These are phyloP conservation scores for Watsonalla binaria DNA, from an alignment of 2,888 invertebrate species.

Conservation along the genomic window DNA sequence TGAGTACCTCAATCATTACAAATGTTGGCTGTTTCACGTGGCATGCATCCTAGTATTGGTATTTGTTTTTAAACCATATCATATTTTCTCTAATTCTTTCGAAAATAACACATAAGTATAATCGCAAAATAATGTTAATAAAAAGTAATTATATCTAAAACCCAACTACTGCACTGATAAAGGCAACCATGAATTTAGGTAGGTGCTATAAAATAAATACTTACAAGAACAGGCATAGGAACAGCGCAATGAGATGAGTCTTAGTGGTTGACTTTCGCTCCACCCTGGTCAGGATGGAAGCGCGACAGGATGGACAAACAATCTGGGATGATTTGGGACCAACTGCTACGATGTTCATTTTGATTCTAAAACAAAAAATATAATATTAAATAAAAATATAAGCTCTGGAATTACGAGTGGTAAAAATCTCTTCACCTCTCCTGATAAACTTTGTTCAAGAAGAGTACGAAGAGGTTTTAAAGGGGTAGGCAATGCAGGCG, in stretches of 20 bases:
- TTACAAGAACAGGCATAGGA: constrained; percentile 52
- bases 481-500: too few relatives aligned
- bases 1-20: too few relatives aligned
- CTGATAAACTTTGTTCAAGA: too few relatives aligned
- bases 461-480: too few relatives aligned
- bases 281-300: constrained; percentile 51
- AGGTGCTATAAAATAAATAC: constrained; percentile 2
- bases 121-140: background rate
- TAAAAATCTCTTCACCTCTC: too few relatives aligned
- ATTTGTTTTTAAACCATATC: too few relatives aligned
- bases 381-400: background rate
- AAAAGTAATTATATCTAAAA: background rate
- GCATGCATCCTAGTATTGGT: too few relatives aligned
- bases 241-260: constrained; percentile 68
- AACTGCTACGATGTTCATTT: constrained; percentile 20
- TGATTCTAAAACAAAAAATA: background rate
- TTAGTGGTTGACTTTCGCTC: constrained; percentile 55
- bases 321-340: constrained; percentile 57
- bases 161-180: background rate
- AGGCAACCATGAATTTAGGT: too few relatives aligned
- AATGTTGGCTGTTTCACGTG: too few relatives aligned
- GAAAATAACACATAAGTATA: too few relatives aligned
- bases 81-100: too few relatives aligned
- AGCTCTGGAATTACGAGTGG: too few relatives aligned
- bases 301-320: constrained; percentile 63